Conservation (phyloP, 2,888 invertebrate species). For the Aspidiotus rigidus region DNA sequence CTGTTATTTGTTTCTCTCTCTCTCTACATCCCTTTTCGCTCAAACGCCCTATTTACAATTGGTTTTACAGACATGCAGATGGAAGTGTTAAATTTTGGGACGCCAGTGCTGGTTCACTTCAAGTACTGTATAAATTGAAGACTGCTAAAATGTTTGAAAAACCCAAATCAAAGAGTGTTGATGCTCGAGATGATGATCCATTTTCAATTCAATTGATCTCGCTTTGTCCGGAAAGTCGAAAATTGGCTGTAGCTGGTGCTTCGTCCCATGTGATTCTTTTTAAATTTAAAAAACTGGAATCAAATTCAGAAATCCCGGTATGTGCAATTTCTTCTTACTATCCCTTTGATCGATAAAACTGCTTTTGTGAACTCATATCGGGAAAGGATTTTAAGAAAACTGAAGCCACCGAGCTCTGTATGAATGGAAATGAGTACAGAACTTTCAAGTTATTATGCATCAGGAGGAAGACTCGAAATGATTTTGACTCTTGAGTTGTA, state of each 20-base stretch:
- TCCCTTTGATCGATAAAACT: no score
- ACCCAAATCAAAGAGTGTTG: slow-evolving; percentile 55
- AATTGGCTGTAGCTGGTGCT: slow-evolving; percentile 80
- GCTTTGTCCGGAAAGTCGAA: slow-evolving; percentile 85
- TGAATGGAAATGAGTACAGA: no score
- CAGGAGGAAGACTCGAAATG: no score
- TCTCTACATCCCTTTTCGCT: background rate
- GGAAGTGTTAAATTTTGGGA: slow-evolving; percentile 99
- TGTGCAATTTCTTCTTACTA: background rate
- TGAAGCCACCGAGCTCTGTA: no score
- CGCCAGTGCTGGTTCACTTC: slow-evolving; percentile 88
- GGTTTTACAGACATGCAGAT: slow-evolving; percentile 79
- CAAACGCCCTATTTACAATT: no score
- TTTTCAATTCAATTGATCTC: slow-evolving; percentile 82
- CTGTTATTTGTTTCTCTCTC: background rate
- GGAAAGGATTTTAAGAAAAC: no score
- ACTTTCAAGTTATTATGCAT: no score
- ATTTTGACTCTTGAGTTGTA: no score
- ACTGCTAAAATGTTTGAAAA: slow-evolving; percentile 85
- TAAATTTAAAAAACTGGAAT: slow-evolving; percentile 88
- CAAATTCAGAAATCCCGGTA: slow-evolving; percentile 69
- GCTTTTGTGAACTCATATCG: no score
- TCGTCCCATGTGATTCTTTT: slow-evolving; percentile 91
- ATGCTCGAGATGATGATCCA: slow-evolving; percentile 68
- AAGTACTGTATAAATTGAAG: slow-evolving; percentile 95